Evolutionary conservation across 1,140 invertebrate species (phyloP).

Genomic region (Euura saliciscinereae): DNA sequence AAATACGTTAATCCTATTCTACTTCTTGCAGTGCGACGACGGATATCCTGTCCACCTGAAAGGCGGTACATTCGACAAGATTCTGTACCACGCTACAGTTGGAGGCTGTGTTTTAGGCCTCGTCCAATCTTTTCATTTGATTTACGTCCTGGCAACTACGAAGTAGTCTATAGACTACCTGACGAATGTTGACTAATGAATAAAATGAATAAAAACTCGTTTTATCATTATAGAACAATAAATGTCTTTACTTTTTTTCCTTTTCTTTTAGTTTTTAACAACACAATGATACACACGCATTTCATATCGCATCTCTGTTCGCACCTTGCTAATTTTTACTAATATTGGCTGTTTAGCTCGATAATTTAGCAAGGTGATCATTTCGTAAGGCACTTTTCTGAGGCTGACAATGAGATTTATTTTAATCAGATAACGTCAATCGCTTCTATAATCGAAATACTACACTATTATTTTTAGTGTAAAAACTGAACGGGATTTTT

Average conservation of each 20-base stretch:
- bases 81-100: slow-evolving; percentile 61
- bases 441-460: too few species aligned
- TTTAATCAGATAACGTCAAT: background rate
- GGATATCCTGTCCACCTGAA: slow-evolving; percentile 68
- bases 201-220: slow-evolving; percentile 12
- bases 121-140: slow-evolving; percentile 36
- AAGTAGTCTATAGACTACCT: slow-evolving; percentile 18
- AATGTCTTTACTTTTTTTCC: slow-evolving; percentile 33
- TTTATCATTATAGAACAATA: background rate
- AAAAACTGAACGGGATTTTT: background rate
- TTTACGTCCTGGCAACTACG: slow-evolving; percentile 32
- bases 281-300: slow-evolving; percentile 36
- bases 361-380: background rate
- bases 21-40: slow-evolving; percentile 58
- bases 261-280: slow-evolving; percentile 23
- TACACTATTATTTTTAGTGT: too few species aligned
- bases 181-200: slow-evolving; percentile 13
- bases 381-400: slow-evolving; percentile 36
- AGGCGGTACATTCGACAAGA: slow-evolving; percentile 61
- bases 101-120: slow-evolving; percentile 51
- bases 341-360: background rate
- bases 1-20: slow-evolving; percentile 21
- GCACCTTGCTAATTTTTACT: background rate
- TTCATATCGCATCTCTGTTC: slow-evolving; percentile 27
- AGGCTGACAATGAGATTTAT: too few species aligned